These are phyloP conservation scores for Serripes groenlandicus DNA, from an alignment of 2,888 invertebrate genomes.

Conservation along the genomic window DNA sequence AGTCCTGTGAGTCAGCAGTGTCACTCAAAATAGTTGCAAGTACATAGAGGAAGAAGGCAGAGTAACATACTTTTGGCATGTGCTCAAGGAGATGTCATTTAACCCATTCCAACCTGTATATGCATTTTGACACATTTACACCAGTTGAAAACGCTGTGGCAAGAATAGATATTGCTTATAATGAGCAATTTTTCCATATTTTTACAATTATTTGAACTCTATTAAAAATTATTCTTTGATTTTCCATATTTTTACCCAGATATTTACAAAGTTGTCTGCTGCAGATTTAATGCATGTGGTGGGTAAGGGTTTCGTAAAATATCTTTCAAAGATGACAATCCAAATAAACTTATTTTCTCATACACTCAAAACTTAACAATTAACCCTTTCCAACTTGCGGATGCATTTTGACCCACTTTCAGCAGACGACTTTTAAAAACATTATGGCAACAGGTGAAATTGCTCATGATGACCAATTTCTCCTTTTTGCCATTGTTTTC, in stretches of 20 bases:
- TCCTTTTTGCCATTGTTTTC: not conserved
- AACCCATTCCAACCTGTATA: too few relatives aligned
- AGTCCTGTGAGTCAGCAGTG: too few relatives aligned
- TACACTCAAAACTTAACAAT: too few relatives aligned
- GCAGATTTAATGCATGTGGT: not conserved
- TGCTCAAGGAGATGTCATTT: too few relatives aligned
- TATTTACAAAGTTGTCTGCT: not conserved
- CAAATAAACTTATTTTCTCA: too few relatives aligned
- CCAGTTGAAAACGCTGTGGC: not conserved
- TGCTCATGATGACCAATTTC: not conserved
- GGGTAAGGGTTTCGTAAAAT: not conserved
- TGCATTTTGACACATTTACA: too few relatives aligned
- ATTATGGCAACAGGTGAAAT: not conserved
- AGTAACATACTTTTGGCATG: too few relatives aligned
- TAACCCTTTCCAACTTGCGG: not conserved
- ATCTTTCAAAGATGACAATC: too few relatives aligned
- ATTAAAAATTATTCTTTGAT: not conserved
- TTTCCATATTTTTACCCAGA: not conserved
- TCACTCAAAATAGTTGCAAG: too few relatives aligned
- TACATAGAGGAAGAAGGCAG: too few relatives aligned
- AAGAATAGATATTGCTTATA: slow-evolving; percentile 1
- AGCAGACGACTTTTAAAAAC: not conserved
- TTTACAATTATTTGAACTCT: not conserved
- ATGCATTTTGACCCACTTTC: not conserved
- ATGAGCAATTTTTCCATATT: slow-evolving; percentile 2